Conservation (phyloP, 2,113 vertebrate species). For the Engraulis encrasicolus region DNA sequence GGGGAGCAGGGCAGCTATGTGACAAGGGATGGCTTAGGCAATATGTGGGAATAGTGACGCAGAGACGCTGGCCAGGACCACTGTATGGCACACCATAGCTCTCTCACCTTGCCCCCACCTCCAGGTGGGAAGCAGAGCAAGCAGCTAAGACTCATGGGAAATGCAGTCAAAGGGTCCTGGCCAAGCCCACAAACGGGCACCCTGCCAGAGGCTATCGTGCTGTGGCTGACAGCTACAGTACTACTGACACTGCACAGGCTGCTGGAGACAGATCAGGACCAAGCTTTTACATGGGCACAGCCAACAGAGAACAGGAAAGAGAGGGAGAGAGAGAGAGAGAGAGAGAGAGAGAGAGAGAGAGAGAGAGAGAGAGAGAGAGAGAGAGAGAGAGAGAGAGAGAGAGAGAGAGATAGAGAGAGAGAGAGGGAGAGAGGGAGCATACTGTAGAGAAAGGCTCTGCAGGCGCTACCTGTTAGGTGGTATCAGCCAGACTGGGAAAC, state of each 20-base stretch:
- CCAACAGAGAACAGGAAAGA: neutral
- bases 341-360: neutral
- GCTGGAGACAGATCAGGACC: neutral
- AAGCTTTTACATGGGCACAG: neutral
- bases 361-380: neutral
- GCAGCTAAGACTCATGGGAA: neutral
- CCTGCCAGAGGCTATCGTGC: neutral
- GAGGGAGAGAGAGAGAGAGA: neutral
- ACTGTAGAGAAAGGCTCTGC: no score
- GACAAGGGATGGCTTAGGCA: neutral
- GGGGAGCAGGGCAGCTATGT: neutral
- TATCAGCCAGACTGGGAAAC: no score
- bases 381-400: neutral
- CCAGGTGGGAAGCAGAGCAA: neutral
- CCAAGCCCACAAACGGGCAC: neutral
- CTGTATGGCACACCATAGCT: neutral
- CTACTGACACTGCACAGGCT: neutral
- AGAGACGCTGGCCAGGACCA: no score
- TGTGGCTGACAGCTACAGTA: neutral
- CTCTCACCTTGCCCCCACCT: neutral
- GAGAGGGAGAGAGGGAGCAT: constrained; percentile 5
- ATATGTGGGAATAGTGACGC: no score
- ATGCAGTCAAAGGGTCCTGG: neutral
- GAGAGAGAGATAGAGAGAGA: neutral
- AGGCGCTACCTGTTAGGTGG: no score